phyloP scores from a whole-genome alignment of 2,113 vertebrate species.

The Phylloscopus whistleri region DNA sequence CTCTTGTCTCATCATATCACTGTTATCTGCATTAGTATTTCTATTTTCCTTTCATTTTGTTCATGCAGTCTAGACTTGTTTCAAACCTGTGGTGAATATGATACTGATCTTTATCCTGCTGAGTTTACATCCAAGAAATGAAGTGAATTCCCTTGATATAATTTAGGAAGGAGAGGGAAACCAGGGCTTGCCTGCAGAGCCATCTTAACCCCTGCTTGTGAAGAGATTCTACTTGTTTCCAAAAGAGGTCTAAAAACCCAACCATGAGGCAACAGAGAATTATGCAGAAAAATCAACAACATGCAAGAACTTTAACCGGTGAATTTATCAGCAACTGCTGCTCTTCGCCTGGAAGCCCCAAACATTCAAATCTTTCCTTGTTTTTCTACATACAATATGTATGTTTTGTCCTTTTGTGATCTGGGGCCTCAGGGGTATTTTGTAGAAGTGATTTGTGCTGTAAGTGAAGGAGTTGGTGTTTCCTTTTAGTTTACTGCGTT shows the following conservation, averaged over 20 bases:
- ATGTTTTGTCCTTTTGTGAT: background rate
- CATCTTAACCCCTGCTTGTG: background rate
- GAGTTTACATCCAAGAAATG: background rate
- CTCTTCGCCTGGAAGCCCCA: background rate
- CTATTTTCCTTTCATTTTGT: background rate
- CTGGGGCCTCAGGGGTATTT: background rate
- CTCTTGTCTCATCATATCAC: background rate
- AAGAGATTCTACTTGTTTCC: background rate
- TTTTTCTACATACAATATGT: background rate
- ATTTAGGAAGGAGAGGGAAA: background rate
- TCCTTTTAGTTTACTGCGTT: background rate
- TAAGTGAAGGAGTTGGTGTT: background rate
- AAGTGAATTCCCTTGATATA: background rate
- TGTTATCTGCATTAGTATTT: background rate
- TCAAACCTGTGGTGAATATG: background rate
- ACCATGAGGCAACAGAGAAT: background rate
- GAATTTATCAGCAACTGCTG: background rate
- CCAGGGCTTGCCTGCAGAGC: background rate
- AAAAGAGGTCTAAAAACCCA: background rate
- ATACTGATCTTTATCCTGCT: background rate
- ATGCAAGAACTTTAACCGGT: background rate
- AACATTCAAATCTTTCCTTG: background rate
- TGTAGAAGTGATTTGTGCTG: background rate
- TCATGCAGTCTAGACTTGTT: background rate
- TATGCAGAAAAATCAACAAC: background rate